phyloP scores from a whole-genome alignment of 1,140 invertebrate species.

The Macrosteles quadrilineatus region DNA sequence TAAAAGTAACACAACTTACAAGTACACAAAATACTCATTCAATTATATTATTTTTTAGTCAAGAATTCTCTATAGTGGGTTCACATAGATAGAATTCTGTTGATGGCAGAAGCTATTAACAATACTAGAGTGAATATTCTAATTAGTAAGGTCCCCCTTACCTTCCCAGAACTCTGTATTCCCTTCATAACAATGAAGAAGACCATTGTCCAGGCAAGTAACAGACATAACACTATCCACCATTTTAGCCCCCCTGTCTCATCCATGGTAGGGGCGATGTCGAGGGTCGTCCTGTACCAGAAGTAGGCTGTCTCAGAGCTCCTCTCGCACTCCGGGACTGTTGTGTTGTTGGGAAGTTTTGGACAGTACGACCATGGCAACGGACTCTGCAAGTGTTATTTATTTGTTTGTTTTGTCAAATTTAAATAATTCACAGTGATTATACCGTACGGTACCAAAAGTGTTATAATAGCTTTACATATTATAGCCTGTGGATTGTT shows the following conservation, averaged over 20 bases:
- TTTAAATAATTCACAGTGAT: no score
- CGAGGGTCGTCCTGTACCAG: slow-evolving; percentile 85
- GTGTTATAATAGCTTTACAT: no score
- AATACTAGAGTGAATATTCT: no score
- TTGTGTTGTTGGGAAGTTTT: slow-evolving; percentile 65
- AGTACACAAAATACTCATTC: slow-evolving; percentile 2
- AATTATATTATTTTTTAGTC: background rate
- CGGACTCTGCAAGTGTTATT: slow-evolving; percentile 58
- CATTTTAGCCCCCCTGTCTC: slow-evolving; percentile 82
- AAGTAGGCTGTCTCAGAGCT: slow-evolving; percentile 87
- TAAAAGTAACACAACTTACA: no score
- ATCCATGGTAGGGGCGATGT: slow-evolving; percentile 80
- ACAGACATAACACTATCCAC: slow-evolving; percentile 92
- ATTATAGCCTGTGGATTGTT: no score
- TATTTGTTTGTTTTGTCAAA: background rate
- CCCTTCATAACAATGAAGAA: slow-evolving; percentile 98
- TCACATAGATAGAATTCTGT: no score
- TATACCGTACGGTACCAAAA: no score
- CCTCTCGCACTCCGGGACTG: slow-evolving; percentile 73
- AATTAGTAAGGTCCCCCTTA: no score
- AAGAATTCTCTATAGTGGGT: no score
- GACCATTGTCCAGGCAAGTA: slow-evolving; percentile 92
- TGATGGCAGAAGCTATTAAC: no score
- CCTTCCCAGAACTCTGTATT: slow-evolving; percentile 96
- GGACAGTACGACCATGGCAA: slow-evolving; percentile 87